These are phyloP conservation scores for Austrolebias charrua DNA, from an alignment of 2,797 vertebrate genomes.

Conservation along the genomic window DNA sequence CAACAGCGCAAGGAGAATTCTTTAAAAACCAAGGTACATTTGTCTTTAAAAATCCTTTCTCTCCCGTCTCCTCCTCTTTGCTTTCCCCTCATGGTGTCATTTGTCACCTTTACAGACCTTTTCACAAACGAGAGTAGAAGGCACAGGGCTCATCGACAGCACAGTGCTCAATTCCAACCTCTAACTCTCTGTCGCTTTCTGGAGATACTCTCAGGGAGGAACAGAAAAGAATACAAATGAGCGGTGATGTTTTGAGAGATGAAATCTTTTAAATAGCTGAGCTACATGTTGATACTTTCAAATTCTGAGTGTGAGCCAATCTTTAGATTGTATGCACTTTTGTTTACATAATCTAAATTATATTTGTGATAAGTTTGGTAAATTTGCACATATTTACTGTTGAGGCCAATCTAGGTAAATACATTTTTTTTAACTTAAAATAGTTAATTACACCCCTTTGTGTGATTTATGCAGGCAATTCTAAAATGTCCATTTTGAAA, in stretches of 20 bases:
- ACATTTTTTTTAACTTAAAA: neutral
- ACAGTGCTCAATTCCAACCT: slow-evolving; percentile 51
- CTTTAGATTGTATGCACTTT: too few relatives aligned
- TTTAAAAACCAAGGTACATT: slow-evolving; percentile 31
- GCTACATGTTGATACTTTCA: slow-evolving; percentile 8
- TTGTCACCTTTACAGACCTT: slow-evolving; percentile 57
- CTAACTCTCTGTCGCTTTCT: slow-evolving; percentile 42
- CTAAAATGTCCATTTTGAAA: neutral
- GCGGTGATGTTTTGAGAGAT: slow-evolving; percentile 34
- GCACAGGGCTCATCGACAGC: slow-evolving; percentile 39
- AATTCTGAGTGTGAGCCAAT: neutral
- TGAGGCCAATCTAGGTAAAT: neutral
- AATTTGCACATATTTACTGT: slow-evolving; percentile 1
- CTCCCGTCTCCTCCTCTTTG: slow-evolving; percentile 5
- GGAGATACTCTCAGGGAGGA: slow-evolving; percentile 25
- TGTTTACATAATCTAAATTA: neutral
- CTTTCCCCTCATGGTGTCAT: slow-evolving; percentile 40
- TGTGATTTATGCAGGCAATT: neutral
- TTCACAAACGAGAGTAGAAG: slow-evolving; percentile 57
- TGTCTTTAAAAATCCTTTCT: slow-evolving; percentile 26
- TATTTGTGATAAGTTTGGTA: neutral
- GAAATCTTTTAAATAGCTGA: slow-evolving; percentile 17
- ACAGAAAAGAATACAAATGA: slow-evolving; percentile 60
- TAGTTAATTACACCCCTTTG: neutral
- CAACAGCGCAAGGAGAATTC: slow-evolving; percentile 47